Evolutionary conservation across 1,140 invertebrate species (phyloP), one percentile per base, ranked within the genome.

Genomic region (Macrobrachium rosenbergii): DNA sequence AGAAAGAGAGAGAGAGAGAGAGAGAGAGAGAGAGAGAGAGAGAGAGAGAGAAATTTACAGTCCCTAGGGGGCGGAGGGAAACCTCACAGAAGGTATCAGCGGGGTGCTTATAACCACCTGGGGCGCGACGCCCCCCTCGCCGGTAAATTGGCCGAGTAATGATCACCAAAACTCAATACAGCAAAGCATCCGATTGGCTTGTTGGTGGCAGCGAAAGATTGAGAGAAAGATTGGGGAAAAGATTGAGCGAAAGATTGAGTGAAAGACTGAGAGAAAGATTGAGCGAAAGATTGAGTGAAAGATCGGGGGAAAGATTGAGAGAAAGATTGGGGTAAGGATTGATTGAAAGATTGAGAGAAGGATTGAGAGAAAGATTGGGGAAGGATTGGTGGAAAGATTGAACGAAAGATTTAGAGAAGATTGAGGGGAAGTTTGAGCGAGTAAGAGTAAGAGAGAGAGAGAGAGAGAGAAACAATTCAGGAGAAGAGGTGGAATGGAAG

Each of bases 161-260:
- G 76, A 86, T 79, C 75, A 79, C 52, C 77, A 78, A 77, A 86
- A 86, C 75, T 78, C 83, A 86, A 86, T 86, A 86, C 83, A 78
- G 28, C 45, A 37, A 19, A 45, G 64, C 75, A 79, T 86, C 83
- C 83, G 76, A 86, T 86, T 86, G 83, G 75, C 84, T 86, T 23
- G 64, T 23, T 11, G 73, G 69, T 21, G 21, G 23, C 21, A 62
- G 72, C n/a, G 58, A n/a, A 73, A 45, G 72, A 37, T n/a, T 43
- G 52, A 62, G 72, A 17, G 72, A 45, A 3, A 60, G 58, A 76
- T 69, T 43, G 45, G 60, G 69, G 37, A 23, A 63, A n/a, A n/a
- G n/a, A n/a, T n/a, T n/a, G n/a, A n/a, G n/a, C n/a, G n/a, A n/a
- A n/a, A n/a, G n/a, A n/a, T n/a, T n/a, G n/a, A 62, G 72, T 14